Conservation (phyloP, 2,113 vertebrate genomes). For the Peromyscus californicus region DNA sequence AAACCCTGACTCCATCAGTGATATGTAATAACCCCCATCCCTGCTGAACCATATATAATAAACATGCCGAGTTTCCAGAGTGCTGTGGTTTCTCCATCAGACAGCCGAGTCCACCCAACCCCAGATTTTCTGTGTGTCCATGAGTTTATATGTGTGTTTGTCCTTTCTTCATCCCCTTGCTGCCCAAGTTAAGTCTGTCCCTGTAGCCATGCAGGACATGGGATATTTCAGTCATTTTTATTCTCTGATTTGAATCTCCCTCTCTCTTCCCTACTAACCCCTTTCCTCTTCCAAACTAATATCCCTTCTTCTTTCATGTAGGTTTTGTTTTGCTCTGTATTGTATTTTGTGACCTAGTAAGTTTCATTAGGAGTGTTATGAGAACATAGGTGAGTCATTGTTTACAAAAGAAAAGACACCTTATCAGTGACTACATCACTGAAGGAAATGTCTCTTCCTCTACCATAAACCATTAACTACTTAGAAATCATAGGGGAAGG, state of each 20-base stretch:
- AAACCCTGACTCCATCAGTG: neutral
- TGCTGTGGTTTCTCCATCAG: neutral
- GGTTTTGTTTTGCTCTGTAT: neutral
- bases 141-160: neutral
- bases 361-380: neutral
- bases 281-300: neutral
- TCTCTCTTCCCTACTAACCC: neutral
- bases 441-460: neutral
- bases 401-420: neutral
- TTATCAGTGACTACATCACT: neutral
- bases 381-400: neutral
- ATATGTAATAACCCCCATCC: neutral
- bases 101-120: neutral
- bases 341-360: neutral
- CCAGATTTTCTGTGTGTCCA: neutral
- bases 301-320: neutral
- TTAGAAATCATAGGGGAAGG: neutral
- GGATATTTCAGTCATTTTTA: neutral
- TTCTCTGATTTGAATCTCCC: neutral
- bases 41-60: neutral
- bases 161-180: neutral
- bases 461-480: neutral
- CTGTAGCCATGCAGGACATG: neutral
- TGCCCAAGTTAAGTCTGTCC: neutral
- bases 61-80: neutral